phyloP scores from a whole-genome alignment of 2,888 invertebrate species.

The Tachystola acroxantha region DNA sequence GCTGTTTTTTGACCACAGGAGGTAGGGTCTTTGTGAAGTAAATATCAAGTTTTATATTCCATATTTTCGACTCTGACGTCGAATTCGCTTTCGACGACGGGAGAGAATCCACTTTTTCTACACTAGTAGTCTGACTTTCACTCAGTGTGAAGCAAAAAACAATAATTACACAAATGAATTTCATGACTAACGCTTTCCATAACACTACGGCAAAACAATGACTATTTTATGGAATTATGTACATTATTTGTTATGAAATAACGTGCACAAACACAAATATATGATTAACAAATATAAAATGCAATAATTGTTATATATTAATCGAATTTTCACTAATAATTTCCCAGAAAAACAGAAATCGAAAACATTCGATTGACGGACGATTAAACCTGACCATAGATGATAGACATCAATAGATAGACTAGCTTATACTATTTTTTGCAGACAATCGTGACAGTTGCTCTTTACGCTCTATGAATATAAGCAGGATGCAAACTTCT shows the following conservation, averaged over 20 bases:
- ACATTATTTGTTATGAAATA: neutral
- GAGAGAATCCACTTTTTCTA: conserved; percentile 41
- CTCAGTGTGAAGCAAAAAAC: conserved; percentile 51
- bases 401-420: neutral
- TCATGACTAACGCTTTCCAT: conserved; percentile 68
- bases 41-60: conserved; percentile 67
- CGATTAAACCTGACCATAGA: neutral
- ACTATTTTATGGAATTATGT: neutral
- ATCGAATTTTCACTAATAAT: neutral
- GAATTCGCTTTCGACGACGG: conserved; percentile 46
- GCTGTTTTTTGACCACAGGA: conserved; percentile 36
- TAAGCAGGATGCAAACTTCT: too few relatives aligned
- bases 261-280: neutral
- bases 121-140: conserved; percentile 39
- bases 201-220: conserved; percentile 28
- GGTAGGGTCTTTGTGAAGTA: conserved; percentile 62
- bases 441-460: too few relatives aligned
- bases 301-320: neutral
- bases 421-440: too few relatives aligned
- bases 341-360: neutral
- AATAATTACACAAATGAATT: conserved; percentile 58
- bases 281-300: neutral
- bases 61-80: conserved; percentile 56
- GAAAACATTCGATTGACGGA: neutral
- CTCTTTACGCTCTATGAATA: too few relatives aligned